Percentiles rank a stretch among this genome's conserved stretches.
These are phyloP conservation scores for Phalacrocorax brasilianus DNA, from an alignment of 2,113 vertebrate genomes.

Conservation along the genomic window DNA sequence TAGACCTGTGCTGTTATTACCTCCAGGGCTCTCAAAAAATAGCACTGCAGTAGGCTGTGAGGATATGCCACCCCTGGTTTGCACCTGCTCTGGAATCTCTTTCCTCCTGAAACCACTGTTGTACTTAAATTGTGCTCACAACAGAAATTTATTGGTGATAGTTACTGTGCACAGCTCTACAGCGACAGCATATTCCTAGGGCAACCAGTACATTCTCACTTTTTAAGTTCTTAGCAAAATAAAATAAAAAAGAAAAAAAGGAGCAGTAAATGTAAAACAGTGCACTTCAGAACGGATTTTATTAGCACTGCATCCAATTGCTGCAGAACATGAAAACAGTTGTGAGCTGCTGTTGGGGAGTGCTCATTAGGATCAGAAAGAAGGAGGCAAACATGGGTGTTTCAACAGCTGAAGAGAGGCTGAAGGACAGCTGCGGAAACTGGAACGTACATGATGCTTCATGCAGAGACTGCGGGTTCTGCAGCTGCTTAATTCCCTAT, in stretches of 20 bases:
- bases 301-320: background rate
- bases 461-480: background rate
- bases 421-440: slow-evolving; percentile 25
- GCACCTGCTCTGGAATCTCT: background rate
- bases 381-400: background rate
- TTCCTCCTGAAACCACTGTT: background rate
- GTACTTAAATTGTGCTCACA: background rate
- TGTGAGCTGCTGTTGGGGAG: background rate
- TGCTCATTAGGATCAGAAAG: background rate
- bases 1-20: background rate
- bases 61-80: background rate
- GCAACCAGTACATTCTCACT: background rate
- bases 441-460: background rate
- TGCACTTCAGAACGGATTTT: background rate
- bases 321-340: background rate
- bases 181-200: background rate
- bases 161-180: background rate
- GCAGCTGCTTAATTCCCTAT: slow-evolving; percentile 12
- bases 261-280: background rate
- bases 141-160: background rate
- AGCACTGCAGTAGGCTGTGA: background rate
- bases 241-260: background rate
- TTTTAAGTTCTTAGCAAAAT: background rate
- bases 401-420: background rate
- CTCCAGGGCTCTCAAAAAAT: background rate